These are phyloP conservation scores for Adelognathus sp. DNA, from an alignment of 2,888 invertebrate genomes.

Conservation along the genomic window DNA sequence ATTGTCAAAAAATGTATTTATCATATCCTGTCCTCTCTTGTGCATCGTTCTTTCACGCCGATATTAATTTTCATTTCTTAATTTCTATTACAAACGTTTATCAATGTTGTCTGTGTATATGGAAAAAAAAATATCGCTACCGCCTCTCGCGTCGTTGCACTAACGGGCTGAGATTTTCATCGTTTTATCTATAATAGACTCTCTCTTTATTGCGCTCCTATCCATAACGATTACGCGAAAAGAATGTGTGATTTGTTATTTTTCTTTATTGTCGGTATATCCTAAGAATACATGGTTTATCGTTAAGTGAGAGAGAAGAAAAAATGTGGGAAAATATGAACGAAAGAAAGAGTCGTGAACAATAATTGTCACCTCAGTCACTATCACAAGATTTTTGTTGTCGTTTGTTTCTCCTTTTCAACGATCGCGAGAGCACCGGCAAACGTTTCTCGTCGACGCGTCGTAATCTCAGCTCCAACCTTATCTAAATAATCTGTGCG, in stretches of 20 bases:
- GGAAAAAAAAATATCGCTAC: not conserved
- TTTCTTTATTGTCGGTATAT: slow-evolving; percentile 8
- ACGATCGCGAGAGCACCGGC: slow-evolving; percentile 16
- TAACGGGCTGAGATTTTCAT: slow-evolving; percentile 39
- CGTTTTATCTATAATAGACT: slow-evolving; percentile 19
- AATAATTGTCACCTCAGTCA: slow-evolving; percentile 31
- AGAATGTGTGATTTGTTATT: slow-evolving; percentile 21
- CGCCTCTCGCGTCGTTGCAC: slow-evolving; percentile 1
- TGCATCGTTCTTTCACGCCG: not conserved
- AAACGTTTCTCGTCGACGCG: slow-evolving; percentile 10
- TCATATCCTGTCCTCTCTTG: slow-evolving; percentile 30
- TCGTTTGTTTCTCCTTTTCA: slow-evolving; percentile 3
- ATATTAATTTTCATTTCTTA: not conserved
- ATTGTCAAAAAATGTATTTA: slow-evolving; percentile 14
- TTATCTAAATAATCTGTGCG: slow-evolving; percentile 53
- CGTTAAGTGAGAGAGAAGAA: slow-evolving; percentile 15
- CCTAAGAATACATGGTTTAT: slow-evolving; percentile 35
- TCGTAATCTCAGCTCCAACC: slow-evolving; percentile 44
- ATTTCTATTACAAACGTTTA: not conserved
- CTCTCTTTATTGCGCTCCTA: not conserved
- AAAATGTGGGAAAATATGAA: slow-evolving; percentile 9
- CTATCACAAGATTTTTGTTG: slow-evolving; percentile 30
- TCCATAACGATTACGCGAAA: not conserved
- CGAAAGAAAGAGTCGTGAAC: slow-evolving; percentile 21
- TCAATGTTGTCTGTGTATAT: not conserved